Base-by-base conservation (phyloP, 2,113 vertebrate species). In the Lepus europaeus region DNA sequence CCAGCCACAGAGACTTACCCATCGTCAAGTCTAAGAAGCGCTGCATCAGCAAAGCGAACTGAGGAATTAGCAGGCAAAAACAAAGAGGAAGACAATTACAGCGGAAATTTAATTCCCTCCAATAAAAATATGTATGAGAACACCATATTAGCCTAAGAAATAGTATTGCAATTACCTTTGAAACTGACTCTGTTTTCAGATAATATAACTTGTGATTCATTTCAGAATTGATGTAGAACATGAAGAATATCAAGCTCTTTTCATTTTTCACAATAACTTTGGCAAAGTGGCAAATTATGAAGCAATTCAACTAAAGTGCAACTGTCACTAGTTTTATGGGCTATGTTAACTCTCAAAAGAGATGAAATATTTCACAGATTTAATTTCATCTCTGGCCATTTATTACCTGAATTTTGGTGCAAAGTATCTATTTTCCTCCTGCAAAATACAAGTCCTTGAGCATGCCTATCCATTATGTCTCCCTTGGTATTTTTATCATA, bases 211-310 rank as follows among this genome's bases (percentile, higher is more conserved):
- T 91, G 49, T 77, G 81, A 90, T 89, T 93, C 77, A 64, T 84
- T 91, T 81, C 72, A 93, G 84, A 96, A 96, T 29, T 33, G 84
- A 94, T 16, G 9, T 77, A 77, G 72, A 87, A 93, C 53, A 77
- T 96, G 91, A 81, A 96, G 69, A 95, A 91, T 49, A 91, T 45
- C 64, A 76, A 68, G 33, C 81, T 86, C 19, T 89, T 92, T 86
- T 82, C 81, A 83, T 87, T 85, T 86, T 86, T 94, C 64, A 91
- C 11, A 95, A 51, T 95, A 97, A 95, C 87, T 87, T 86, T 76
- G 59, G 39, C 31, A 91, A 97, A 94, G 86, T 89, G 87, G 53
- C 20, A 87, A 86, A 93, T 95, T 89, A 93, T 23, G 76, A 1
- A 59, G 78, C 82, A 94, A 88, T 92, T 95, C 45, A 83, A 80